Evolutionary conservation across 23 tunicate species (phyloP).

Genomic region (Trididemnum nubilum): DNA sequence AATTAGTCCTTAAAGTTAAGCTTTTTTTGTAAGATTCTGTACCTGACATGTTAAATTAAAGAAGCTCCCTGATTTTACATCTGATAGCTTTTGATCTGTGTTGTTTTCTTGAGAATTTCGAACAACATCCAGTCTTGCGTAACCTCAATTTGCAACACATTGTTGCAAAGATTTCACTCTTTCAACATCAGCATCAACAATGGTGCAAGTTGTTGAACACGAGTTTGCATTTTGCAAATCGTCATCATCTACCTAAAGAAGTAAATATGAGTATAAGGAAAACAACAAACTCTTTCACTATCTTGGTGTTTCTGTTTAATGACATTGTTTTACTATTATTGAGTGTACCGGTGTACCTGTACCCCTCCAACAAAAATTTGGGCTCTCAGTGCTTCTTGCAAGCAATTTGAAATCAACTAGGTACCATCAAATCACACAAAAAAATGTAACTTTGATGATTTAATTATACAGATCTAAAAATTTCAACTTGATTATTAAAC

Average conservation of each 20-base stretch:
- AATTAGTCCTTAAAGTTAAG: too few species aligned
- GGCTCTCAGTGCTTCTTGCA: too few species aligned
- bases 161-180: conserved; percentile 6
- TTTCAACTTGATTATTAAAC: too few species aligned
- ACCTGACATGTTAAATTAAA: conserved; percentile 44
- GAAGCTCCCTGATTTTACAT: conserved; percentile 19
- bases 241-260: neutral
- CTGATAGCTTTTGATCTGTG: neutral
- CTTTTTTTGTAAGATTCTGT: too few species aligned
- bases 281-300: neutral
- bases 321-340: too few species aligned
- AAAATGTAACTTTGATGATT: too few species aligned
- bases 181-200: conserved; percentile 21
- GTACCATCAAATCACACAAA: too few species aligned
- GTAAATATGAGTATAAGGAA: neutral
- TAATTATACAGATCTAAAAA: too few species aligned
- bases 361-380: too few species aligned
- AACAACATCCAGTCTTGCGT: neutral
- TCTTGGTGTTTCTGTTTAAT: too few species aligned
- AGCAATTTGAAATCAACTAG: too few species aligned
- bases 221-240: conserved; percentile 10
- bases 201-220: conserved; percentile 19
- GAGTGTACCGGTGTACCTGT: too few species aligned
- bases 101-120: neutral
- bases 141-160: conserved; percentile 34